Percentiles rank a stretch among this genome's conserved stretches.
phyloP scores from a whole-genome alignment of 1,140 invertebrate species.

The Macrotrachela quadricornifera region DNA sequence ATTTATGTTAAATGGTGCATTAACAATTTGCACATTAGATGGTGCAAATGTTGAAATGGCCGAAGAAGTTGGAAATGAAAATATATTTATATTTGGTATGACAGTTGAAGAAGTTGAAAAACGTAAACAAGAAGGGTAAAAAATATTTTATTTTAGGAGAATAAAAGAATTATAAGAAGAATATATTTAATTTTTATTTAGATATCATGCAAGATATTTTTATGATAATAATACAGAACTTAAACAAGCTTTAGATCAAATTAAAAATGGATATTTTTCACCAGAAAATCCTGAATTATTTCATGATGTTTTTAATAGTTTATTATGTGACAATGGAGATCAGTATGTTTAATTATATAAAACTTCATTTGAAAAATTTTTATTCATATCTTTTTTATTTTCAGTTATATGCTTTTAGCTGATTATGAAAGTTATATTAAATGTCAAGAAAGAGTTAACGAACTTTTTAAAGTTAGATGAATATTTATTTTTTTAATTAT shows the following conservation, averaged over 20 bases:
- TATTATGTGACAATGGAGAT: slow-evolving; percentile 59
- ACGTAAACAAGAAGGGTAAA: slow-evolving; percentile 44
- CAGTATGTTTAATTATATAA: slow-evolving; percentile 30
- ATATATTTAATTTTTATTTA: slow-evolving; percentile 11
- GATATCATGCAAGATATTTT: slow-evolving; percentile 58
- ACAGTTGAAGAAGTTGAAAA: slow-evolving; percentile 68
- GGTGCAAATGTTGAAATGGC: slow-evolving; percentile 99
- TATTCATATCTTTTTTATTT: not conserved
- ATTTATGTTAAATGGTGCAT: slow-evolving; percentile 77
- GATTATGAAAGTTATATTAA: slow-evolving; percentile 85
- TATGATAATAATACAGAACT: slow-evolving; percentile 66
- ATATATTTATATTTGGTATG: slow-evolving; percentile 99
- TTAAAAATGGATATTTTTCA: slow-evolving; percentile 82
- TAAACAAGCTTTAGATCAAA: slow-evolving; percentile 79
- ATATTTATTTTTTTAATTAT: too few species aligned
- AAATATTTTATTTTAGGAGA: not conserved
- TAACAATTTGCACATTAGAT: slow-evolving; percentile 94
- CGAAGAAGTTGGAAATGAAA: slow-evolving; percentile 90
- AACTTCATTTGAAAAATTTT: not conserved
- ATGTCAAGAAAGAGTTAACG: slow-evolving; percentile 64
- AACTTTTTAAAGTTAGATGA: slow-evolving; percentile 50
- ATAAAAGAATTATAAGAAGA: not conserved
- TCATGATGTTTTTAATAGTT: slow-evolving; percentile 62
- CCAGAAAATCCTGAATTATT: slow-evolving; percentile 73
- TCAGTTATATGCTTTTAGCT: slow-evolving; percentile 62